Base-by-base conservation (phyloP, 2,113 vertebrate genomes). In the Gadus macrocephalus region DNA sequence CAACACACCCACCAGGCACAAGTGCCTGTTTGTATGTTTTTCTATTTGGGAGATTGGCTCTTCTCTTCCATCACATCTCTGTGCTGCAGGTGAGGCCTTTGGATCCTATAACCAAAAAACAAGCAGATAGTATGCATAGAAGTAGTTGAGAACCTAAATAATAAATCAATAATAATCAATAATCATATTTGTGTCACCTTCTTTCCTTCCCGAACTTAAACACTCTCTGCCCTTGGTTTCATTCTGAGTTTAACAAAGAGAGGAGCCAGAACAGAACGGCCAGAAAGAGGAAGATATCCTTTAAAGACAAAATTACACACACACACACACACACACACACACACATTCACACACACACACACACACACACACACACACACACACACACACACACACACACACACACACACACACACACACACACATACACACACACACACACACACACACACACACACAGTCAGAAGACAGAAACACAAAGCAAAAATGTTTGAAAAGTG, bases 1-100 rank as follows among this genome's bases (percentile, higher is more conserved):
- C 83, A 86, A 87, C 85, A 88, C 89, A 85, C 87, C 88, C 89
- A 89, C 19, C 72, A 64, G n/a, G 35, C 53, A 16, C 67, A 60
- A 56, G 80, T 83, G 76, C 78, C 72, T 81, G 67, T 59, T 15
- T 59, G 20, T 59, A 25, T 59, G 56, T 68, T 27, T 68, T 25
- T 73, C 66, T 38, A 28, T 63, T 67, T 83, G 66, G 55, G 81
- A 31, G 87, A 88, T 89, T 84, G 86, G 86, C 85, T 88, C 83
- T 78, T 89, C 87, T 89, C 83, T 71, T 62, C 55, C 2, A 15
- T 56, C 55, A 15, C 1, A 15, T 56, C 55, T 56, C 17, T 56
- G 55, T 56, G 17, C 55, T 56, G 55, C 55, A 56, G 55, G 55
- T 56, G 15, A 15, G 38, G 53, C 53, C 53, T 53, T 1, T 53